These are phyloP conservation scores for Poeciliopsis retropinna DNA, from an alignment of 2,113 vertebrate species.

Conservation along the genomic window DNA sequence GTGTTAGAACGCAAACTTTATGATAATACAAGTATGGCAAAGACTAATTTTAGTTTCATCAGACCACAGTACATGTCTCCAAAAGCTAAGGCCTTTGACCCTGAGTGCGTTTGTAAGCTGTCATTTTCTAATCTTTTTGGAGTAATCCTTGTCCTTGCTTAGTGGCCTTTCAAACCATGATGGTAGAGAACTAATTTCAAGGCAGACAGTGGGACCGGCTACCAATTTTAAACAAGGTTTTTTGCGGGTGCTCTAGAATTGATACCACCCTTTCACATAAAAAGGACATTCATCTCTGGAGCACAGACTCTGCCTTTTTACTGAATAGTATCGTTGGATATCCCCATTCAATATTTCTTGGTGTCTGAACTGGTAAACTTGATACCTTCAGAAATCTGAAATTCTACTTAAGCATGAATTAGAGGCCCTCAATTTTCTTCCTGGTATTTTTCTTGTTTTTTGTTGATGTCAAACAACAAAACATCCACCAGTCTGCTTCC, in stretches of 20 bases:
- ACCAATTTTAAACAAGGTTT: neutral
- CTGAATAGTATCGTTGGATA: neutral
- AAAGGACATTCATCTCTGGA: neutral
- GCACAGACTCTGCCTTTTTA: neutral
- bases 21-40: too few relatives aligned
- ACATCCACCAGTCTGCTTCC: neutral
- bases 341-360: too few relatives aligned
- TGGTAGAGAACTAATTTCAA: neutral
- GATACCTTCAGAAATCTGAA: too few relatives aligned
- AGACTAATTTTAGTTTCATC: neutral
- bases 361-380: too few relatives aligned
- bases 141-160: neutral
- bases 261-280: neutral
- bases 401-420: too few relatives aligned
- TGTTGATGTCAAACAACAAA: neutral
- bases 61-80: neutral
- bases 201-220: neutral
- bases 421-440: neutral
- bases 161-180: neutral
- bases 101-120: neutral
- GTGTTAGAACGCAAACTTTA: too few relatives aligned
- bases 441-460: neutral
- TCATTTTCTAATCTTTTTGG: neutral
- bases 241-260: neutral
- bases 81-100: neutral